Evolutionary conservation across 1,140 invertebrate species (phyloP).

Genomic region (Zaprionus davidi): DNA sequence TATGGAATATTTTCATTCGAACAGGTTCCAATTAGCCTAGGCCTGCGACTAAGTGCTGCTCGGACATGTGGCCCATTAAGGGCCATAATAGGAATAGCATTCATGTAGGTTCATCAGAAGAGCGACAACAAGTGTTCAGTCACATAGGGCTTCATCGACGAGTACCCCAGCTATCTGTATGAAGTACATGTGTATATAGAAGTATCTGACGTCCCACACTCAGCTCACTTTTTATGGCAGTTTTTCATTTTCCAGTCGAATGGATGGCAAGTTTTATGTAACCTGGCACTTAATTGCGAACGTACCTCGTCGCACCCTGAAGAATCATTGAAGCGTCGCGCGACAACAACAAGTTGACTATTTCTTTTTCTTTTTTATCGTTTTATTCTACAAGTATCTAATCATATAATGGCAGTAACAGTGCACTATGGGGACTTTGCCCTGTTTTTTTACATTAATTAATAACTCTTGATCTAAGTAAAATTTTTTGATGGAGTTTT

Average conservation of each 20-base stretch:
- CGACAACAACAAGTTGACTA: slow-evolving; percentile 54
- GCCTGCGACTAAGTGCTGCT: slow-evolving; percentile 25
- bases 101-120: slow-evolving; percentile 21
- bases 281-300: slow-evolving; percentile 59
- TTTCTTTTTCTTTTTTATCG: neutral
- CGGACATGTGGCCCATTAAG: slow-evolving; percentile 36
- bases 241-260: slow-evolving; percentile 69
- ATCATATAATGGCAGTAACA: slow-evolving; percentile 31
- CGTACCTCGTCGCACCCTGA: slow-evolving; percentile 11
- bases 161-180: slow-evolving; percentile 15
- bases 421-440: too few relatives aligned
- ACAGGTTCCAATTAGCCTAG: slow-evolving; percentile 51
- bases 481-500: too few relatives aligned
- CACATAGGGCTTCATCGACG: slow-evolving; percentile 16
- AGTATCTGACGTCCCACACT: slow-evolving; percentile 13
- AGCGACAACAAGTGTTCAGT: slow-evolving; percentile 12
- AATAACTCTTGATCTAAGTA: too few relatives aligned
- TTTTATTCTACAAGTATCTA: slow-evolving; percentile 16
- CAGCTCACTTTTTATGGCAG: slow-evolving; percentile 23
- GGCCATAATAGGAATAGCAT: slow-evolving; percentile 35
- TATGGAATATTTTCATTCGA: slow-evolving; percentile 60
- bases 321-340: slow-evolving; percentile 62
- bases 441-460: too few relatives aligned
- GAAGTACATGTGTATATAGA: neutral
- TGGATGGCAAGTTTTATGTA: slow-evolving; percentile 53